A percentile compares a stretch with the other conserved stretches of the same genome.
phyloP scores from a whole-genome alignment of 1,140 invertebrate species.

The Gryon sp. region DNA sequence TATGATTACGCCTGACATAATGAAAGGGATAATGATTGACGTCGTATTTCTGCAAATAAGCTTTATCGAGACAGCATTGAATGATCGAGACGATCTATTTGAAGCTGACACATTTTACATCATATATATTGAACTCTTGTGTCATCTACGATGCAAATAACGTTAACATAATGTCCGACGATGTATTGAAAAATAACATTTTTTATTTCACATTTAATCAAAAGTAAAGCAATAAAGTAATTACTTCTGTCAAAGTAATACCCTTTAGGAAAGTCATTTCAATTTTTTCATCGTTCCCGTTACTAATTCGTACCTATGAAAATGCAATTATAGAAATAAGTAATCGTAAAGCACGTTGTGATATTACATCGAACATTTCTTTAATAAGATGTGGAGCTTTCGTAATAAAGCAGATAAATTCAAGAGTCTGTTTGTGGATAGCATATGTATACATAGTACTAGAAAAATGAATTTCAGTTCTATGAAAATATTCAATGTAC shows the following conservation, averaged over 20 bases:
- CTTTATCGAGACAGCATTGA: slow-evolving; percentile 24
- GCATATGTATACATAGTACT: too few relatives aligned
- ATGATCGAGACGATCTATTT: slow-evolving; percentile 50
- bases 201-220: slow-evolving; percentile 6
- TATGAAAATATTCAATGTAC: too few relatives aligned
- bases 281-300: not conserved
- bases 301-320: slow-evolving; percentile 17
- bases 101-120: slow-evolving; percentile 51
- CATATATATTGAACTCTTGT: slow-evolving; percentile 25
- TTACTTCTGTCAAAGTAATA: slow-evolving; percentile 18
- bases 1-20: slow-evolving; percentile 39
- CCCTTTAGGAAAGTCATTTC: slow-evolving; percentile 3
- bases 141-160: slow-evolving; percentile 42
- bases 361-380: slow-evolving; percentile 36
- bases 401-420: slow-evolving; percentile 35
- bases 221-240: slow-evolving; percentile 21
- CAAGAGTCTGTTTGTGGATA: slow-evolving; percentile 17
- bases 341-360: slow-evolving; percentile 19
- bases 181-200: not conserved
- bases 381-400: not conserved
- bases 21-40: slow-evolving; percentile 50
- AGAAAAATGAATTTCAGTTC: too few relatives aligned
- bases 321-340: slow-evolving; percentile 37
- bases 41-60: slow-evolving; percentile 45
- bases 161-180: slow-evolving; percentile 12